Percentiles rank a stretch among this genome's conserved stretches.
Evolutionary conservation across 2,888 invertebrate genomes (phyloP).

Genomic region (Himalopsyche anomala): DNA sequence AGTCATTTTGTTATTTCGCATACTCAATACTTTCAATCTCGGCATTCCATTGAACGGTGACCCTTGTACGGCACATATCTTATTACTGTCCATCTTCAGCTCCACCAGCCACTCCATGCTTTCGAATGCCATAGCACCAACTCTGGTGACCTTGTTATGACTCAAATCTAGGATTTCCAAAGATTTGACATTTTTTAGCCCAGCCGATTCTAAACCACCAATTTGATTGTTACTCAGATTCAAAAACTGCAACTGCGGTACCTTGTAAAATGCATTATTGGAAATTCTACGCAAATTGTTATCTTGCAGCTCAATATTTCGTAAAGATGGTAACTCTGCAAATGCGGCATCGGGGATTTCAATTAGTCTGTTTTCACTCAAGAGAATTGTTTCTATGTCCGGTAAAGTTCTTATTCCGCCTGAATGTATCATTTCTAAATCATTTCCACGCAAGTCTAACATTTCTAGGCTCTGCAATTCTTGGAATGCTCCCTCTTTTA

Average conservation of each 20-base stretch:
- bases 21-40: conserved; percentile 86
- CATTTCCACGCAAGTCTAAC: conserved; percentile 89
- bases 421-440: conserved; percentile 84
- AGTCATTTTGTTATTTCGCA: conserved; percentile 86
- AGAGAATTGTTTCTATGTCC: conserved; percentile 81
- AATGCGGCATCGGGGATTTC: conserved; percentile 87
- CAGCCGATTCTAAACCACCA: conserved; percentile 84
- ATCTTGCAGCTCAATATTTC: conserved; percentile 87
- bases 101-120: conserved; percentile 92
- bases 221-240: conserved; percentile 91
- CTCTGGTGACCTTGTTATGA: conserved; percentile 83
- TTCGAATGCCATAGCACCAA: conserved; percentile 83
- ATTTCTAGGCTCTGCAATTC: conserved; percentile 83
- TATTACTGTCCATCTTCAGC: conserved; percentile 89
- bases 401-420: conserved; percentile 84
- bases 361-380: conserved; percentile 84
- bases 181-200: conserved; percentile 83
- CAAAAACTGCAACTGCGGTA: conserved; percentile 87
- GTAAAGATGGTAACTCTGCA: conserved; percentile 84
- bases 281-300: conserved; percentile 86
- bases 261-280: conserved; percentile 84
- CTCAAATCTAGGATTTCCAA: conserved; percentile 92
- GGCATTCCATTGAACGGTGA: conserved; percentile 91
- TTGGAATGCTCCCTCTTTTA: conserved; percentile 84
- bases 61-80: conserved; percentile 87